Evolutionary conservation across 2,888 invertebrate genomes (phyloP), one percentile per base, ranked within the genome.

Genomic region (Nesidiocoris tenuis): DNA sequence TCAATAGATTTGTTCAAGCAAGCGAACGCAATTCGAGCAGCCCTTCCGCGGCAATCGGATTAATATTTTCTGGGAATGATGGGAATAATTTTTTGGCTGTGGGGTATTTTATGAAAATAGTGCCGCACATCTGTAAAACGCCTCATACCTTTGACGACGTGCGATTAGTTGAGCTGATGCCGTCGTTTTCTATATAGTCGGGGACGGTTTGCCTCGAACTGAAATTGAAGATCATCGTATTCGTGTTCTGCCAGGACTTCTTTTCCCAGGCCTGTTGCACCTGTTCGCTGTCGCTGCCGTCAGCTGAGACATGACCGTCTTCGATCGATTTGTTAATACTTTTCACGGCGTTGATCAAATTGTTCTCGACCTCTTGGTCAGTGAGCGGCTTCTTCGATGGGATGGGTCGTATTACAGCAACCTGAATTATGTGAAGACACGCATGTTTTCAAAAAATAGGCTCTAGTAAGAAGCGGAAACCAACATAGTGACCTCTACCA

Each of bases 131-230:
- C n/a, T n/a, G n/a, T n/a, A n/a, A n/a, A n/a, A n/a, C n/a, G n/a
- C 39, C 39, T 7, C 39, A 7, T 39, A 39, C 39, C 65, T 74
- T 74, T 7, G 72, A 39, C 9, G 21, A 17, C 2, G 54, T 61
- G 16, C 72, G 61, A n/a, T 61, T 61, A 9, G 72, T 23, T 7
- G 90, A 88, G 80, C 91, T 87, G 83, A 91, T 87, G 80, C 93
- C 93, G 86, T 95, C 94, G 85, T 94, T 94, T 84, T 93, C 93
- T 82, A 95, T 92, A 85, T 95, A 94, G 87, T 95, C 93, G 68
- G 95, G 95, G 82, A 94, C 93, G 82, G 92, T 92, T 84, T 91
- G 92, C 82, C 91, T 88, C 84, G 89, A 87, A 80, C 91, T 91
- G 85, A 95, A 95, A 86, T 95, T 93, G 86, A 95, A 95, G 79